A percentile compares a stretch with the other conserved stretches of the same genome.
phyloP scores from a whole-genome alignment of 2,113 vertebrate genomes.

The Zosterops lateralis region DNA sequence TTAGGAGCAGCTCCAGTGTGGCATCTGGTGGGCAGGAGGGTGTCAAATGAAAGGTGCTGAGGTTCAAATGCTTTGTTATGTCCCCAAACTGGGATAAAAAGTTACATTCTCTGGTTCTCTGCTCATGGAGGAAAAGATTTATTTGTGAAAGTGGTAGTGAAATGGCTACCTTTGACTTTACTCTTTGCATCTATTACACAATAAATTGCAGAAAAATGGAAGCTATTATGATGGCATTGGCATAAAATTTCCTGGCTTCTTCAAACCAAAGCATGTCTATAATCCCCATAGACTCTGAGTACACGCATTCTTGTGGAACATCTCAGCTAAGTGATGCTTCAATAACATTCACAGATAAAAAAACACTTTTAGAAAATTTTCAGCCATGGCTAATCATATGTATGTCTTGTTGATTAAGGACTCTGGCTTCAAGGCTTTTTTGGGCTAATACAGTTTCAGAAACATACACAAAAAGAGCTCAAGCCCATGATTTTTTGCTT shows the following conservation, averaged over 20 bases:
- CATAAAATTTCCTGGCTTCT: background rate
- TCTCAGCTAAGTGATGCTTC: background rate
- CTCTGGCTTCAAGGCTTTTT: background rate
- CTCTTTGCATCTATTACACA: background rate
- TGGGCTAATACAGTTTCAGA: background rate
- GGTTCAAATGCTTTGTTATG: background rate
- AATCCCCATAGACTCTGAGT: background rate
- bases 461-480: background rate
- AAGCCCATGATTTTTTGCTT: background rate
- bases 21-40: fast-evolving
- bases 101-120: background rate
- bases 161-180: background rate
- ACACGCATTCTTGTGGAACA: background rate
- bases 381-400: background rate
- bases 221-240: background rate
- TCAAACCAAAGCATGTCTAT: background rate
- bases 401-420: background rate
- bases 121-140: background rate
- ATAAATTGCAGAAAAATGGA: background rate
- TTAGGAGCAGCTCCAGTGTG: background rate
- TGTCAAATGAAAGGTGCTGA: background rate
- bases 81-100: background rate
- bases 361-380: background rate
- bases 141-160: background rate
- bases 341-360: background rate